Percentiles rank a stretch among this genome's conserved stretches.
Evolutionary conservation across 2,113 vertebrate genomes (phyloP).

Genomic region (Thalassarche chlororhynchos): DNA sequence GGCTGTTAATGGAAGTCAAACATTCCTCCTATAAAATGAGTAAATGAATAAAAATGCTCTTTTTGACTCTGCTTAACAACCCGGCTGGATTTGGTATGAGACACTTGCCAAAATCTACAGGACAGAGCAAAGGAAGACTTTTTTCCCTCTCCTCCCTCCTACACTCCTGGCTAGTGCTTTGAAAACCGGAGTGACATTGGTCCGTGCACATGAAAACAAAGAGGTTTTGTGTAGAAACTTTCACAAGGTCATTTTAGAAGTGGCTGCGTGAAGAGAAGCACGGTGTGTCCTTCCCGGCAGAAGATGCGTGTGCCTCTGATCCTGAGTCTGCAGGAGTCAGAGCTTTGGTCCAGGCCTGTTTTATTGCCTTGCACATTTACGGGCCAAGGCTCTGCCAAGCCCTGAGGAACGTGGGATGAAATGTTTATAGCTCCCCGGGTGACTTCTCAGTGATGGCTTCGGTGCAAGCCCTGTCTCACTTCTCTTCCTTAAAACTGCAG

Average conservation of each 20-base stretch:
- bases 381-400: not conserved
- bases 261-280: not conserved
- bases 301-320: not conserved
- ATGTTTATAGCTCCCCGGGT: not conserved
- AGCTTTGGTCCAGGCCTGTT: not conserved
- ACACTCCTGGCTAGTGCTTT: not conserved
- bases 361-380: not conserved
- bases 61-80: not conserved
- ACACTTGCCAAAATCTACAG: not conserved
- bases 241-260: not conserved
- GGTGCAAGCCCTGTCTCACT: not conserved
- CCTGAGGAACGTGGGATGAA: not conserved
- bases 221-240: conserved; percentile 1
- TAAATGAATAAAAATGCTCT: not conserved
- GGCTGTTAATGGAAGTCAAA: not conserved
- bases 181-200: not conserved
- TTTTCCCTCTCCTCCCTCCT: not conserved
- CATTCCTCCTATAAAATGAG: not conserved
- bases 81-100: not conserved
- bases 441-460: not conserved
- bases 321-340: not conserved
- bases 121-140: not conserved
- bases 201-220: not conserved
- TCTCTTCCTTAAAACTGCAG: not conserved
- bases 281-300: not conserved